Conservation (phyloP, 2,113 vertebrate genomes). For the Oxygymnocypris stewartii region DNA sequence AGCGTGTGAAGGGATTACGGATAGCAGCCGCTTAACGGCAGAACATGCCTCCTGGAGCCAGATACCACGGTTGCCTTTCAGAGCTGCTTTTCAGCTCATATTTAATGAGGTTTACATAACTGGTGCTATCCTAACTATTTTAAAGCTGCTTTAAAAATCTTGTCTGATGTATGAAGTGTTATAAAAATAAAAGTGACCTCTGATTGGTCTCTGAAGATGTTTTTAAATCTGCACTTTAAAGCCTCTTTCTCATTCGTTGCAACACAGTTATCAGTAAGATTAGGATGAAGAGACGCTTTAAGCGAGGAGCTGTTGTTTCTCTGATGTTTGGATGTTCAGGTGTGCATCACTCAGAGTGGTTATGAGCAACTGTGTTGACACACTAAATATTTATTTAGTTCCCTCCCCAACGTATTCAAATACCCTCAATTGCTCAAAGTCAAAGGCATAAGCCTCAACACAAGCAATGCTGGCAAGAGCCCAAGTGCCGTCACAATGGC, state of each 20-base stretch:
- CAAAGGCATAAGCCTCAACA: conserved; percentile 68
- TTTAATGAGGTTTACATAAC: no score
- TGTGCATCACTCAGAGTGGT: conserved; percentile 56
- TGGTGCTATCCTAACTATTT: no score
- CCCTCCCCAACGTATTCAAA: conserved; percentile 63
- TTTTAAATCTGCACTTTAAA: not conserved
- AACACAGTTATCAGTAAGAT: not conserved
- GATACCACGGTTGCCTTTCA: not conserved
- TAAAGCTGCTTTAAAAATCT: not conserved
- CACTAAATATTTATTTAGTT: conserved; percentile 67
- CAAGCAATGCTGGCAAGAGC: conserved; percentile 66
- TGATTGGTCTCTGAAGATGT: not conserved
- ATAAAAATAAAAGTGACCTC: not conserved
- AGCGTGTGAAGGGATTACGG: not conserved
- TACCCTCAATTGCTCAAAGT: conserved; percentile 68
- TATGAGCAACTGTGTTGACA: conserved; percentile 60
- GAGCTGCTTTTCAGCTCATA: no score
- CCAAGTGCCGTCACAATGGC: conserved; percentile 61
- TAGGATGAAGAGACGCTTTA: not conserved
- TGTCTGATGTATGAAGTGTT: not conserved
- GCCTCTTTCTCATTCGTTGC: not conserved
- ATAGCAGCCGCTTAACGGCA: conserved; percentile 46
- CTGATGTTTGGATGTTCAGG: conserved; percentile 10
- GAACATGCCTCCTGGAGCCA: conserved; percentile 34
- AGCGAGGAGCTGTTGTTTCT: not conserved